Percentiles rank a stretch among this genome's conserved stretches.
These are phyloP conservation scores for Psittacula echo DNA, from an alignment of 2,797 vertebrate species.

Conservation along the genomic window DNA sequence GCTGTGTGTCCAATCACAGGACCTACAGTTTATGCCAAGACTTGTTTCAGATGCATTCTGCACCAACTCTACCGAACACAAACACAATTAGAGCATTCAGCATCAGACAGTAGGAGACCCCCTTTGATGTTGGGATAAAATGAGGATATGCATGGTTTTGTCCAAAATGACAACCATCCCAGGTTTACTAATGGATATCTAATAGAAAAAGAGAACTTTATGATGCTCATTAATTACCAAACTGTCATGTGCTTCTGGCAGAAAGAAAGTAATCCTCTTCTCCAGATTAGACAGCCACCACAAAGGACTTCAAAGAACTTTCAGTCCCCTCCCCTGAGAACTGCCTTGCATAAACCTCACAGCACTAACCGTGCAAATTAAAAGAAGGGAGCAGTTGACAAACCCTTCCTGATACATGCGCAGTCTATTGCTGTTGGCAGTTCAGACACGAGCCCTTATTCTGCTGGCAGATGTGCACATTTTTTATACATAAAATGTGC, in stretches of 20 bases:
- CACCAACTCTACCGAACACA: slow-evolving; percentile 86
- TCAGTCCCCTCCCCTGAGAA: slow-evolving; percentile 78
- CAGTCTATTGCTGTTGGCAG: slow-evolving; percentile 61
- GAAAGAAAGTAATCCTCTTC: slow-evolving; percentile 91
- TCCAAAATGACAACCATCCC: slow-evolving; percentile 95
- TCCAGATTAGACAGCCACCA: slow-evolving; percentile 92
- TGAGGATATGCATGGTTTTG: slow-evolving; percentile 95
- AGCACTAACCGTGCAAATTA: slow-evolving; percentile 82
- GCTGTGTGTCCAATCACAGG: slow-evolving; percentile 62
- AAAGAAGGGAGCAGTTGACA: slow-evolving; percentile 71
- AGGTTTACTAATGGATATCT: slow-evolving; percentile 96
- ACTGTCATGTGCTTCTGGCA: slow-evolving; percentile 89
- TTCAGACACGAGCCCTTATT: slow-evolving; percentile 49
- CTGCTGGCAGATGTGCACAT: slow-evolving; percentile 43
- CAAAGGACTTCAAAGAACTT: slow-evolving; percentile 92
- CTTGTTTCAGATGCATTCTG: slow-evolving; percentile 85
- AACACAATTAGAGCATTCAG: slow-evolving; percentile 97
- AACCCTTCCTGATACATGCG: slow-evolving; percentile 65
- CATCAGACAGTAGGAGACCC: slow-evolving; percentile 93
- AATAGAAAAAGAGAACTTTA: slow-evolving; percentile 96
- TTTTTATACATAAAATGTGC: not conserved
- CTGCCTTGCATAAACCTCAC: slow-evolving; percentile 88
- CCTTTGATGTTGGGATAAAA: slow-evolving; percentile 97
- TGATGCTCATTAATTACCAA: slow-evolving; percentile 97
- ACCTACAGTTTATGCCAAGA: slow-evolving; percentile 44